These are phyloP conservation scores for Alitta virens DNA, from an alignment of 2,888 invertebrate genomes.

Conservation along the genomic window DNA sequence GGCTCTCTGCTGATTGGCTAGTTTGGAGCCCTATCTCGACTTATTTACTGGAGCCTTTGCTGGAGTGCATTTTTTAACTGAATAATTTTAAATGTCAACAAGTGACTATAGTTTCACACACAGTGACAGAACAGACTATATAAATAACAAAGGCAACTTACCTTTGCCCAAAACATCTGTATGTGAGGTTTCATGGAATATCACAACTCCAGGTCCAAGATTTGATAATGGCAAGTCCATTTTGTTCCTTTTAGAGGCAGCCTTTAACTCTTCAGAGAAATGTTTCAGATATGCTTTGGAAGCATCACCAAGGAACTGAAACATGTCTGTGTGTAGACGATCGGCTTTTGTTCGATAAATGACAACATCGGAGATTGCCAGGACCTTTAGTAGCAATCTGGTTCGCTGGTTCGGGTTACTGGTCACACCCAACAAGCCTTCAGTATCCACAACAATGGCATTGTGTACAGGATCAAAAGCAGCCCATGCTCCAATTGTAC, in stretches of 20 bases:
- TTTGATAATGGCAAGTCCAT: slow-evolving; percentile 60
- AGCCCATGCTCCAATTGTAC: slow-evolving; percentile 77
- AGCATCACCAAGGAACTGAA: slow-evolving; percentile 72
- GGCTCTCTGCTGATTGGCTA: too few species aligned
- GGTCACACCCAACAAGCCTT: slow-evolving; percentile 70
- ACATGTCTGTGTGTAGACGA: slow-evolving; percentile 73
- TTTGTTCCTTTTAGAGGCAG: slow-evolving; percentile 58
- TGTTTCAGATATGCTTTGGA: slow-evolving; percentile 73
- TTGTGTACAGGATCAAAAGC: slow-evolving; percentile 68
- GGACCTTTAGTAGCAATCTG: slow-evolving; percentile 69
- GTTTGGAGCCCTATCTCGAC: too few species aligned
- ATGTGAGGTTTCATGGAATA: slow-evolving; percentile 77
- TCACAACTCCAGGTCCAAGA: slow-evolving; percentile 72
- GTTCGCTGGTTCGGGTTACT: slow-evolving; percentile 66
- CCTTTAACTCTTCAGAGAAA: slow-evolving; percentile 62
- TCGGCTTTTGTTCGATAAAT: slow-evolving; percentile 76
- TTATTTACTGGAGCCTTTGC: too few species aligned
- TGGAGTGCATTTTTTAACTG: too few species aligned
- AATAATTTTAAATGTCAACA: too few species aligned
- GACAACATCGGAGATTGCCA: slow-evolving; percentile 79
- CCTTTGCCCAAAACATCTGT: slow-evolving; percentile 64
- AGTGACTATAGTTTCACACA: too few species aligned
- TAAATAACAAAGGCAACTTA: too few species aligned
- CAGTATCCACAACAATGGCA: slow-evolving; percentile 75
- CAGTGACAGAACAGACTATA: too few species aligned